Percentiles rank a stretch among this genome's conserved stretches.
Evolutionary conservation across 2,113 vertebrate species (phyloP).

Genomic region (Paraplagusia blochii): DNA sequence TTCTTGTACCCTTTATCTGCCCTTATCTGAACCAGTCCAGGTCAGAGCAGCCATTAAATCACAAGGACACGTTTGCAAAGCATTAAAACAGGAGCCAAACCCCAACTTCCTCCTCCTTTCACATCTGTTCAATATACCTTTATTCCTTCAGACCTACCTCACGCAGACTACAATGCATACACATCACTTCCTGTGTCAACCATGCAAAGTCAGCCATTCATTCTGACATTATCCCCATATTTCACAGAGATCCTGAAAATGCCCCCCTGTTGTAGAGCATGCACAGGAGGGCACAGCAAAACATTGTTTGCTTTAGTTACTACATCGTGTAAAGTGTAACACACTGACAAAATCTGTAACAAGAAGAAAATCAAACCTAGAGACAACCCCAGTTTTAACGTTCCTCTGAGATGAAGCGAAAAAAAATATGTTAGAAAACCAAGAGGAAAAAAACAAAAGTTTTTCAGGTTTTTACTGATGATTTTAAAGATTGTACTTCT

Average conservation of each 20-base stretch:
- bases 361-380: not conserved
- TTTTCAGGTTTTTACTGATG: not conserved
- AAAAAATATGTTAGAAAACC: not conserved
- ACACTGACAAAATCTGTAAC: slow-evolving; percentile 4
- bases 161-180: slow-evolving; percentile 14
- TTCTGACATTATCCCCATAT: not conserved
- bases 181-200: slow-evolving; percentile 21
- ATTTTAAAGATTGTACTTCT: slow-evolving; percentile 4
- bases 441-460: not conserved
- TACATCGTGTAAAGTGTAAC: slow-evolving; percentile 3
- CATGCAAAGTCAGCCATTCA: slow-evolving; percentile 4
- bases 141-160: slow-evolving; percentile 14
- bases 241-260: too few species aligned
- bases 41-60: slow-evolving; percentile 37
- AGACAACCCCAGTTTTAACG: not conserved
- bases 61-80: slow-evolving; percentile 34
- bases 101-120: slow-evolving; percentile 14
- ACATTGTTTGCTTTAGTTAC: not conserved
- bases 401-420: not conserved
- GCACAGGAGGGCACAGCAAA: too few species aligned
- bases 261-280: too few species aligned
- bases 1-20: too few species aligned
- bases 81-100: slow-evolving; percentile 33
- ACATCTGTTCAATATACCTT: slow-evolving; percentile 39
- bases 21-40: slow-evolving; percentile 13